phyloP scores from a whole-genome alignment of 2,888 invertebrate genomes.

The Macrophya alboannulata region DNA sequence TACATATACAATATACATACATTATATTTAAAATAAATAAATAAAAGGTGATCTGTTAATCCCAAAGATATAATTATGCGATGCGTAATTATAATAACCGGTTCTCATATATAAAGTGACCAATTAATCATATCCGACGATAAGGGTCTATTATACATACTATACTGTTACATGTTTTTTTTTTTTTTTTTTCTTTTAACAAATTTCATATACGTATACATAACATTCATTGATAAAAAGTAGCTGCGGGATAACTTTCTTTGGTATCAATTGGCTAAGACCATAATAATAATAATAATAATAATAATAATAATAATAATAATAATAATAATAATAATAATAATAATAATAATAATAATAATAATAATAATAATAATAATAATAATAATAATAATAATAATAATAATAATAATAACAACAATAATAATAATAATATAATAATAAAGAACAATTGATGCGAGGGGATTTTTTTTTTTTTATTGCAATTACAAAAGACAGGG shows the following conservation, averaged over 20 bases:
- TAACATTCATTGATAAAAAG: too few relatives aligned
- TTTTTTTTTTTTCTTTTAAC: background rate
- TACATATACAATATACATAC: too few relatives aligned
- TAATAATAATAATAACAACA: background rate
- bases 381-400: slow-evolving; percentile 2
- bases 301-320: background rate
- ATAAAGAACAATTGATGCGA: slow-evolving; percentile 2
- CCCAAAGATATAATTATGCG: slow-evolving; percentile 6
- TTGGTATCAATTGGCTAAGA: background rate
- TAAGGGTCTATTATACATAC: background rate
- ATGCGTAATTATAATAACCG: background rate
- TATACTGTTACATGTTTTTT: slow-evolving; percentile 11
- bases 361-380: too few relatives aligned
- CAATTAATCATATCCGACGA: slow-evolving; percentile 53
- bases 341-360: background rate
- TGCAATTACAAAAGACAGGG: background rate
- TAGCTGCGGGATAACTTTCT: background rate
- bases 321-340: background rate
- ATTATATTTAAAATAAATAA: too few relatives aligned
- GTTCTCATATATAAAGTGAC: slow-evolving; percentile 15
- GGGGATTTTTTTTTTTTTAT: slow-evolving; percentile 40
- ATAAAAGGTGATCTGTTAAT: background rate
- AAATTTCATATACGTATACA: background rate
- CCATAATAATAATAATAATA: background rate
- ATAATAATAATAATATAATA: too few relatives aligned